Evolutionary conservation across 2,888 invertebrate species (phyloP).

Genomic region (Galeopsomyia nigrocyanea): DNA sequence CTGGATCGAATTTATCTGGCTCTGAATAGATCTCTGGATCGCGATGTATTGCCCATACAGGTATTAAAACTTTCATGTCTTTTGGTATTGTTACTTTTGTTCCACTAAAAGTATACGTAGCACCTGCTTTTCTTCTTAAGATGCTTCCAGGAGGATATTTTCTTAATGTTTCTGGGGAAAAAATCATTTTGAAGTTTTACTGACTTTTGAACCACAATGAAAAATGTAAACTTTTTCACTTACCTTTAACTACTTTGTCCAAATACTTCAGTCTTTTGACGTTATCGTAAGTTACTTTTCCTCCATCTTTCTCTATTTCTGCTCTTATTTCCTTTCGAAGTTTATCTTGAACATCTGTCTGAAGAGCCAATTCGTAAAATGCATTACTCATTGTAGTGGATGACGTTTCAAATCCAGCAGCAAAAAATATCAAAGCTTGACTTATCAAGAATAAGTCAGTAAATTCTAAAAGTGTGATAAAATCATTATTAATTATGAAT

Average conservation of each 20-base stretch:
- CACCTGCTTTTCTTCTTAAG: constrained; percentile 48
- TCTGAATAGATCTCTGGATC: constrained; percentile 55
- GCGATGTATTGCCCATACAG: constrained; percentile 53
- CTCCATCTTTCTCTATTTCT: constrained; percentile 61
- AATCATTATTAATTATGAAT: no score
- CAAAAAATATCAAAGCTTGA: constrained; percentile 67
- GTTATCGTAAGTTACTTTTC: constrained; percentile 66
- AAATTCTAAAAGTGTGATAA: constrained; percentile 52
- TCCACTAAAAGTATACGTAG: constrained; percentile 52
- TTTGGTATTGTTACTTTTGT: constrained; percentile 53
- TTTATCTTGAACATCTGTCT: constrained; percentile 65
- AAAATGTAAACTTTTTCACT: not conserved
- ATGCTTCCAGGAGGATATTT: constrained; percentile 53
- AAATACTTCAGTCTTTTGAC: constrained; percentile 67
- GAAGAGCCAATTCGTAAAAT: constrained; percentile 66
- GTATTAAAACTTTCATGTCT: constrained; percentile 50
- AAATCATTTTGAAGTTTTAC: not conserved
- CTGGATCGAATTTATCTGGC: constrained; percentile 55
- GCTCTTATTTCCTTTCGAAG: constrained; percentile 61
- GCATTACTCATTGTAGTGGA: constrained; percentile 67
- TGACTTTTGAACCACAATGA: not conserved
- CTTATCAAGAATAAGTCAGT: constrained; percentile 61
- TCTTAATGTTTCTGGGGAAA: constrained; percentile 55
- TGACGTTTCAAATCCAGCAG: constrained; percentile 70
- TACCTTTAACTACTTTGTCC: constrained; percentile 57